Percentiles rank a stretch among this genome's conserved stretches.
Conservation (phyloP, 1,140 invertebrate species). For the Phenacoccus solenopsis region DNA sequence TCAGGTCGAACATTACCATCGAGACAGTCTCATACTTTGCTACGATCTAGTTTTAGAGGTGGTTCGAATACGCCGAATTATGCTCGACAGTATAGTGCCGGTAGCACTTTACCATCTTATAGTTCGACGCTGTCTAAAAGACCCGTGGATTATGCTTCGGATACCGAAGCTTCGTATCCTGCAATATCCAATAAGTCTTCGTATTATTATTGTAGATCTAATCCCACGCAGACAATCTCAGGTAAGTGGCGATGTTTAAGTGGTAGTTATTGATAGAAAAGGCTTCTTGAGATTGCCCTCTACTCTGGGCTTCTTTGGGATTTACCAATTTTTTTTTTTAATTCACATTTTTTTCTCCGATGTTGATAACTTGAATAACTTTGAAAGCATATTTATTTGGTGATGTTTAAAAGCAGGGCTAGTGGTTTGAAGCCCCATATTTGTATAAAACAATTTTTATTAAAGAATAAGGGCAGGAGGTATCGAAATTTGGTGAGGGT, state of each 20-base stretch:
- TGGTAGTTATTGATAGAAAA: too few relatives aligned
- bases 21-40: constrained; percentile 53
- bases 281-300: too few relatives aligned
- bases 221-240: constrained; percentile 24
- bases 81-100: constrained; percentile 20
- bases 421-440: too few relatives aligned
- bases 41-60: constrained; percentile 58
- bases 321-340: neutral
- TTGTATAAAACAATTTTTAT: too few relatives aligned
- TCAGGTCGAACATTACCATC: constrained; percentile 32
- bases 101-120: constrained; percentile 29
- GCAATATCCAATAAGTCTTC: constrained; percentile 50
- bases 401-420: too few relatives aligned
- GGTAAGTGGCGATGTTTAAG: neutral
- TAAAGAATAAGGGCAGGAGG: too few relatives aligned
- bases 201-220: constrained; percentile 60
- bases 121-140: constrained; percentile 44
- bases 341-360: neutral
- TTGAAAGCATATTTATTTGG: too few relatives aligned
- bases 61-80: constrained; percentile 33
- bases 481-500: too few relatives aligned
- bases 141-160: constrained; percentile 79
- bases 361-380: too few relatives aligned
- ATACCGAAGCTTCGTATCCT: constrained; percentile 74
- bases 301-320: too few relatives aligned